These are phyloP conservation scores for Epicauta chinensis DNA, from an alignment of 1,140 invertebrate genomes.

Conservation along the genomic window DNA sequence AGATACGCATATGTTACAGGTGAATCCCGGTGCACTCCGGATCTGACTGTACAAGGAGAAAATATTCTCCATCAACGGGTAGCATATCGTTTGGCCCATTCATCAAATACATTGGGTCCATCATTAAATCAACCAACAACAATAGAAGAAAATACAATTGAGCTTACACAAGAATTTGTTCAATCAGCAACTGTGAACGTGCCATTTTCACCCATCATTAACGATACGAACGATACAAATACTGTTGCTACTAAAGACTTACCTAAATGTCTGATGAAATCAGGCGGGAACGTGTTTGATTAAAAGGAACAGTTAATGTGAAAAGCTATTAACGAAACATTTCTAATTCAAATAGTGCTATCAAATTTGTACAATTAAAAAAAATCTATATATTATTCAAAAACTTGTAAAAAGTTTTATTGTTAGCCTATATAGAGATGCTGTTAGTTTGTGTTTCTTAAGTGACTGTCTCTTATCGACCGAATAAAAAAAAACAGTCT, in stretches of 20 bases:
- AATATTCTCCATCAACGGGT: conserved; percentile 35
- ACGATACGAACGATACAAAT: conserved; percentile 9
- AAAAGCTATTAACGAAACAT: no score
- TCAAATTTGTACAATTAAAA: no score
- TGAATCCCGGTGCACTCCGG: conserved; percentile 44
- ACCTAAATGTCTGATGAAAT: conserved; percentile 23
- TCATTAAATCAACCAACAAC: not conserved
- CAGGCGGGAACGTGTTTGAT: conserved; percentile 21
- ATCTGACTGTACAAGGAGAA: conserved; percentile 44
- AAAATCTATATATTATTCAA: no score
- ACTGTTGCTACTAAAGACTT: conserved; percentile 12
- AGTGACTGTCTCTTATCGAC: no score
- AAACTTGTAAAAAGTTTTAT: no score
- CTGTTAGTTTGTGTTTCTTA: no score
- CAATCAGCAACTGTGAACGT: conserved; percentile 20
- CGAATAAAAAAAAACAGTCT: no score
- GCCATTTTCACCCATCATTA: conserved; percentile 19
- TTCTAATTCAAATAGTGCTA: no score
- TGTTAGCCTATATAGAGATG: no score
- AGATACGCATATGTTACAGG: conserved; percentile 7
- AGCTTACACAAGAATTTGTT: conserved; percentile 14
- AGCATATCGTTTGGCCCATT: conserved; percentile 25
- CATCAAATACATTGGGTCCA: conserved; percentile 1
- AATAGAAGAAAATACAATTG: not conserved
- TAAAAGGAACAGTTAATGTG: conserved; percentile 3